Conservation (phyloP, 2,888 invertebrate species). For the Spisula subtruncata region DNA sequence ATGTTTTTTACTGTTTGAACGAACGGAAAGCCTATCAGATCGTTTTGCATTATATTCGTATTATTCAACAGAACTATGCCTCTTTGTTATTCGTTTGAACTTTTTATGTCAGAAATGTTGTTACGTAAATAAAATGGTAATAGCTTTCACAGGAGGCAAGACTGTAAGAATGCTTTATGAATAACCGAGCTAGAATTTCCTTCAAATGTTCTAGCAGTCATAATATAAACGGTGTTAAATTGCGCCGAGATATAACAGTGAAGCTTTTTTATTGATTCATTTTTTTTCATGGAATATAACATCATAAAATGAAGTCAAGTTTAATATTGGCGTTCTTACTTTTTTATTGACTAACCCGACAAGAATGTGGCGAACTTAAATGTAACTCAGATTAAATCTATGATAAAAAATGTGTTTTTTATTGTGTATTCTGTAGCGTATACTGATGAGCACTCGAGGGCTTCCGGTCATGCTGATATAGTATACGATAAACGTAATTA, state of each 20-base stretch:
- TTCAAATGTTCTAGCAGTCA: not conserved
- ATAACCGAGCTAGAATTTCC: not conserved
- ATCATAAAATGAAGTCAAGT: not conserved
- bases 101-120: slow-evolving; percentile 10
- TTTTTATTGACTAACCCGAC: not conserved
- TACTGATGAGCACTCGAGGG: not conserved
- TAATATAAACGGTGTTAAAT: not conserved
- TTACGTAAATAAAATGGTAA: slow-evolving; percentile 8
- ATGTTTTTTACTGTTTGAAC: not conserved
- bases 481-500: slow-evolving; percentile 3
- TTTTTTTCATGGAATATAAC: not conserved
- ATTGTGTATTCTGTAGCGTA: not conserved
- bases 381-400: not conserved
- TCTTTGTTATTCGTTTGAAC: slow-evolving; percentile 18
- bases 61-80: not conserved
- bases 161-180: slow-evolving; percentile 20
- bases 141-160: slow-evolving; percentile 3
- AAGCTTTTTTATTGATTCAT: not conserved
- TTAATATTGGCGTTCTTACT: not conserved
- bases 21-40: not conserved
- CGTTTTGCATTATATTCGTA: not conserved
- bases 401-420: not conserved
- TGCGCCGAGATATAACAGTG: not conserved
- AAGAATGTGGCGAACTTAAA: not conserved
- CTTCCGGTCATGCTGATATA: not conserved